Evolutionary conservation across 2,113 vertebrate genomes (phyloP), one percentile per base, ranked within the genome.

Genomic region (Scomber scombrus): DNA sequence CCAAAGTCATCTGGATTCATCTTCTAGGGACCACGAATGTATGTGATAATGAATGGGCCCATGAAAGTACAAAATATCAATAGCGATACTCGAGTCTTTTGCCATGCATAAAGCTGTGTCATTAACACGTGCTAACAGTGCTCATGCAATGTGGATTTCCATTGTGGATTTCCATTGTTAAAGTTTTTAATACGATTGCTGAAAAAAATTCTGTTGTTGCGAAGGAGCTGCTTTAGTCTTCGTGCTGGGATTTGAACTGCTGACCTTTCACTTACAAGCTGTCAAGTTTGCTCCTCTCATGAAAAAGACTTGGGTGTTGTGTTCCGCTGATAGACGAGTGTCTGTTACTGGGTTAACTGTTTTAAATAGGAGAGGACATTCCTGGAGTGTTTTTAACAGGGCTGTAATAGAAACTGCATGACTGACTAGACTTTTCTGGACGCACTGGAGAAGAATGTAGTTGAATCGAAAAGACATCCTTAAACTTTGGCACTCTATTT

Each of bases 351-450:
- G 23, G 71, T 80, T 63, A 72, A 85, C 69, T 18, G 26, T 64
- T 75, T 77, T 80, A 75, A 40, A 62, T 60, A 12, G 45, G 45
- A 75, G 45, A 29, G 40, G 51, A 75, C 78, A 86, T 88, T 84
- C 81, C 31, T 67, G 43, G 60, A 52, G 31, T 76, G 71, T 62
- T 78, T 68, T 74, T 64, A 73, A 61, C 72, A 51, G 45, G 50
- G 49, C 75, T 56, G 50, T 78, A 60, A 85, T 75, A 50, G 15
- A 76, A 74, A 21, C 3, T 49, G 75, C 65, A 57, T 90, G 84
- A 86, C 78, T 56, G 78, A 60, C 18, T 3, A 47, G 68, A 61
- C 58, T 4, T 52, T 26, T 40, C 54, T n/a, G 15, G 11, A 43
- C 29, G 3, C 8, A 0, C 71, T 40, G 75, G 49, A 57, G 31